Base-by-base conservation (phyloP, 1,140 invertebrate genomes). In the Trichoplusia ni region DNA sequence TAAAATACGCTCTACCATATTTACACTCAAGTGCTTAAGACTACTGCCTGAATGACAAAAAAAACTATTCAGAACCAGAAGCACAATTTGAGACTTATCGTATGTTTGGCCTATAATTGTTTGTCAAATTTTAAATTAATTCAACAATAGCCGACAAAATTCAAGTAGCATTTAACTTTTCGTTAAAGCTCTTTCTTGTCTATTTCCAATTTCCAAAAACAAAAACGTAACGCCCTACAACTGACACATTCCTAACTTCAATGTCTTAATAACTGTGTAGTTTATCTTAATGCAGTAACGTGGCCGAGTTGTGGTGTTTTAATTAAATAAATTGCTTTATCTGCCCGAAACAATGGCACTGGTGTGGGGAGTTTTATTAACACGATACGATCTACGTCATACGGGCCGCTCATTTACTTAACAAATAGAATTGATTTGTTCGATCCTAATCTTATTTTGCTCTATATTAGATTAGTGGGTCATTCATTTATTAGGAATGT, bases 291-390 rank as follows among this genome's bases (percentile, higher is more conserved):
- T 79, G 67, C 75, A 25, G 1, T n/a, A 21, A 4, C 56, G 69
- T 47, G 56, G 70, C 75, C 40, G 59, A 58, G 66, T 72, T 73
- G 78, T 80, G 80, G 74, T 73, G 77, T 80, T 79, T 83, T 87
- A 87, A 87, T 87, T 87, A 87, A 79, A 72, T 85, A 87, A 85
- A 87, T 87, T 87, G 77, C 82, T 87, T 85, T 87, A 87, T 87
- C 84, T 77, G 19, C 11, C 47, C 7, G 75, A 85, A 81, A 87
- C 84, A 87, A 87, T 84, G 69, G 73, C 51, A 54, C 47, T 65
- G 64, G 72, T 80, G 77, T 82, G 77, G 86, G 75, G 75, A 82
- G 66, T 82, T 86, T 86, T 89, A 89, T 87, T 89, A 89, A 86
- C 81, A 75, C 76, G 73, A 80, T 81, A 71, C 35, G 77, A 83